A percentile compares a stretch with the other conserved stretches of the same genome.
phyloP scores from a whole-genome alignment of 2,888 invertebrate species.

The Synergus japonicus region DNA sequence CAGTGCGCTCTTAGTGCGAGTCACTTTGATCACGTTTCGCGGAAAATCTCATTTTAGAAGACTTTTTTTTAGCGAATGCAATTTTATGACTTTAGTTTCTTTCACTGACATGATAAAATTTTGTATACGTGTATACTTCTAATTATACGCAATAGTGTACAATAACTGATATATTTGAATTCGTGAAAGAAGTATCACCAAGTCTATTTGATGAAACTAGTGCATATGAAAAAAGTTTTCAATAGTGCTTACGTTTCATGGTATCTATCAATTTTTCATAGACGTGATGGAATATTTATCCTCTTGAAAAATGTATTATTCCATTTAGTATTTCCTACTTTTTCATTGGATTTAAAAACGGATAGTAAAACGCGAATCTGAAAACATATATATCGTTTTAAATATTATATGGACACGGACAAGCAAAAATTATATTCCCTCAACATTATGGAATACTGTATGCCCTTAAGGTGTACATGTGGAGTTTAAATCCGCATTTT shows the following conservation, averaged over 20 bases:
- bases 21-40: conserved; percentile 19
- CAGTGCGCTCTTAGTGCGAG: not conserved
- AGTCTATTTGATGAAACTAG: not conserved
- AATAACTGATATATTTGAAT: not conserved
- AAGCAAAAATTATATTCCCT: too few relatives aligned
- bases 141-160: not conserved
- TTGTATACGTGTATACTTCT: not conserved
- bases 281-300: not conserved
- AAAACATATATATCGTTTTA: too few relatives aligned
- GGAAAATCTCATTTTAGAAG: conserved; percentile 8
- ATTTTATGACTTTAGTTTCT: not conserved
- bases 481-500: not conserved
- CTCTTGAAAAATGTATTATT: too few relatives aligned
- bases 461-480: too few relatives aligned
- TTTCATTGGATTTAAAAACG: too few relatives aligned
- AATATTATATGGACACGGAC: too few relatives aligned
- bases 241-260: not conserved
- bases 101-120: not conserved
- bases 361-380: too few relatives aligned
- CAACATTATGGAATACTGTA: too few relatives aligned
- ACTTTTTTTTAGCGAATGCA: not conserved
- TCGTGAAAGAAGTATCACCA: not conserved
- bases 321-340: too few relatives aligned
- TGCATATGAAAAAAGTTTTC: not conserved
- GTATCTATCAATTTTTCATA: not conserved